Evolutionary conservation across 2,888 invertebrate species (phyloP).

Genomic region (Acheta domesticus): DNA sequence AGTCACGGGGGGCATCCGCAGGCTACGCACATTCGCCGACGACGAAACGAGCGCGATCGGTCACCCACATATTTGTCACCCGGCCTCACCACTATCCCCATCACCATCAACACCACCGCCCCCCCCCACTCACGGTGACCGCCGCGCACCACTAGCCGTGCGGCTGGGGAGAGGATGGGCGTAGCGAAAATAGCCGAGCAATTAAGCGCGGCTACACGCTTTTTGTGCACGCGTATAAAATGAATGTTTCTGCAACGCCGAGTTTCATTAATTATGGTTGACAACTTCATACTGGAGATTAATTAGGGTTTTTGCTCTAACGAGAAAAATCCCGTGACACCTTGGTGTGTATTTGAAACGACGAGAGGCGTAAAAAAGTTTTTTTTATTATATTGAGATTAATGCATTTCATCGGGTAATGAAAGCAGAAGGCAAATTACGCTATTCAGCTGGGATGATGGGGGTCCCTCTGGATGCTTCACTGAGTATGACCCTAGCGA

Average conservation of each 20-base stretch:
- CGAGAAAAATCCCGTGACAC: background rate
- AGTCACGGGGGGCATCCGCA: too few species aligned
- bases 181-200: background rate
- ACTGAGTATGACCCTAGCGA: too few species aligned
- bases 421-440: background rate
- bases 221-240: background rate
- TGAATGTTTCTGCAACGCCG: background rate
- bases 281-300: slow-evolving; percentile 10
- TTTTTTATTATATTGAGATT: background rate
- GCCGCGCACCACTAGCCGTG: too few species aligned
- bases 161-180: background rate
- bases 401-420: background rate
- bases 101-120: too few species aligned
- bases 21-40: too few species aligned
- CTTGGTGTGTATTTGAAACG: background rate
- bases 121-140: too few species aligned
- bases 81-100: too few species aligned
- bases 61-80: too few species aligned
- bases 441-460: too few species aligned
- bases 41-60: too few species aligned
- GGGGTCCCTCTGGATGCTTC: too few species aligned
- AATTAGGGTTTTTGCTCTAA: background rate
- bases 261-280: slow-evolving; percentile 18
- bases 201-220: background rate
- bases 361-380: background rate